Base-by-base conservation (phyloP, 2,113 vertebrate genomes). In the Electrona antarctica region DNA sequence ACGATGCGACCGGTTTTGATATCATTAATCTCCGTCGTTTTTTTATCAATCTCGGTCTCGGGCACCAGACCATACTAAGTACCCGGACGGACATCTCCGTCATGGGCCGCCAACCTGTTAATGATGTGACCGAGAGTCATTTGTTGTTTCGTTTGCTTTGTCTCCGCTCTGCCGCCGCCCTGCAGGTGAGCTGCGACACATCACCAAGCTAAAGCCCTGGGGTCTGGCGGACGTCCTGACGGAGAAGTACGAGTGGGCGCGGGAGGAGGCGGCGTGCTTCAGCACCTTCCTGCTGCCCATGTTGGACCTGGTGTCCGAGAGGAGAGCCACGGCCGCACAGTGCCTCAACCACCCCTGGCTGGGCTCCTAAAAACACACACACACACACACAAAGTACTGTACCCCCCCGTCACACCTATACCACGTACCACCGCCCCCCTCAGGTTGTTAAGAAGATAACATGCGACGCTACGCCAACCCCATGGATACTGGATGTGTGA, bases 161-260 rank as follows among this genome's bases (percentile, higher is more conserved):
- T 11, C 29, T 28, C 6, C 15, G 28, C 83, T 67, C 54, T 67
- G 13, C n/a, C 4, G 10, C 0, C 6, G 62, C 82, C 66, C 79
- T 67, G 0, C 81, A 99, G 97, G 97, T 61, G 98, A 99, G 68
- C 93, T 99, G 82, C 96, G 98, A 76, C 97, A 99, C 90, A 99
- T 99, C 90, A 98, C 95, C 67, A 99, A 96, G 88, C 93, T 99
- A 90, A 99, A 99, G 85, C 97, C 98, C 2, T 99, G 98, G 98
- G 98, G 96, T 67, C 92, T 99, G 63, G 87, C 93, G 33, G 97
- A 98, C 76, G 98, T 99, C 64, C 84, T 99, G 71, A 92, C 96
- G 68, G 97, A 99, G 77, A 99, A 99, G 87, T 99, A 99, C 0
- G 96, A 99, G 86, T 99, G 98, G 97, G 52, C 92, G 80, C 94